A percentile compares a stretch with the other conserved stretches of the same genome.
Conservation (phyloP, 2,888 invertebrate species). For the Dendrolimus pini region DNA sequence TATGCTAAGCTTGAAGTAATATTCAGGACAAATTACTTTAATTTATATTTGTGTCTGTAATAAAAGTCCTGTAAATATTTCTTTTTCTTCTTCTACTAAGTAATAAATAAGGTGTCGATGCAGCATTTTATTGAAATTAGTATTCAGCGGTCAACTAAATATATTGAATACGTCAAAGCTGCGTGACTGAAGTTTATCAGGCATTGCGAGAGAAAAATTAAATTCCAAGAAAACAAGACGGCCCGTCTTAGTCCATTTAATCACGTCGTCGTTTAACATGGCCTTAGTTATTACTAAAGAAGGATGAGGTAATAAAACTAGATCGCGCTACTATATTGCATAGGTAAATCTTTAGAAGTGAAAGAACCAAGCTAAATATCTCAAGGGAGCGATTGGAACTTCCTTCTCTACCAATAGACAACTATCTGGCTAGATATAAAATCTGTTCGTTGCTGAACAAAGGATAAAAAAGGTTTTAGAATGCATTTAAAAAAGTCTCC, state of each 20-base stretch:
- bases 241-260: slow-evolving; percentile 19
- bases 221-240: slow-evolving; percentile 42
- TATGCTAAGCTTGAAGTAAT: too few relatives aligned
- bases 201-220: slow-evolving; percentile 51
- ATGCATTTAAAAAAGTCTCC: too few relatives aligned
- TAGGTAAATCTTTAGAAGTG: neutral
- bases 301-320: slow-evolving; percentile 2
- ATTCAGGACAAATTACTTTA: too few relatives aligned
- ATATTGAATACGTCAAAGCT: slow-evolving; percentile 43
- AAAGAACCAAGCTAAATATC: neutral
- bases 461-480: too few relatives aligned
- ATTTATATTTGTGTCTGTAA: too few relatives aligned
- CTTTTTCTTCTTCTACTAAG: too few relatives aligned
- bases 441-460: too few relatives aligned
- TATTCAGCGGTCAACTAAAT: slow-evolving; percentile 41
- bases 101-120: too few relatives aligned
- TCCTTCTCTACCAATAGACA: neutral
- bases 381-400: neutral
- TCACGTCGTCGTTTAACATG: slow-evolving; percentile 19
- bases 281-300: neutral
- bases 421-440: too few relatives aligned
- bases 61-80: too few relatives aligned
- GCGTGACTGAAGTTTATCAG: slow-evolving; percentile 26
- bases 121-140: slow-evolving; percentile 6
- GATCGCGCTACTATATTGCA: neutral